Evolutionary conservation across 2,113 vertebrate species (phyloP), one percentile per base, ranked within the genome.

Genomic region (Nycticorax nycticorax): DNA sequence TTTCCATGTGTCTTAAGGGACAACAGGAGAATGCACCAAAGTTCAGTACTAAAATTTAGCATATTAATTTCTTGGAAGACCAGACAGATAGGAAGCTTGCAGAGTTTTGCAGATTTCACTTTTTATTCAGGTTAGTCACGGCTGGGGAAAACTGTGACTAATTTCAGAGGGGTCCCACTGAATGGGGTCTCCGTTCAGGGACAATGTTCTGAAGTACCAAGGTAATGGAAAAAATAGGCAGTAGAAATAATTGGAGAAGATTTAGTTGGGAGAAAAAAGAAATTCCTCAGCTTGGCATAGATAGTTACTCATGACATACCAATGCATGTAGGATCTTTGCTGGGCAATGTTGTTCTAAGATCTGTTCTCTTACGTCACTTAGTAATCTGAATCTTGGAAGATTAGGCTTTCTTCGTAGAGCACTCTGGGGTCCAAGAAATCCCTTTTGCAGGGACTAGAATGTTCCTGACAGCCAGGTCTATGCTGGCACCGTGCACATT

Each of bases 401-500:
- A 27, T 76, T 23, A 39, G 11, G 2, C 22, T 50, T 68, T 78
- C 60, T 48, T 66, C 6, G 1, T 9, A 60, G 35, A 45, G 37
- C 8, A 9, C 35, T 69, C 9, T 76, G 18, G 23, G 55, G 50
- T 23, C 10, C 12, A 24, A 35, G 33, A 20, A 66, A 57, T 39
- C 48, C 32, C 19, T 63, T 87, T 33, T 37, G 12, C 35, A 37
- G 57, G 11, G 32, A 37, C 32, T 33, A 3, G 28, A 10, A 43
- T 23, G 32, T 8, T 68, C 8, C 48, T 57, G 48, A 81, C 23
- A 37, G 21, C 27, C 62, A 64, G 37, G 62, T 56, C 33, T 1
- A 0, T 37, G 16, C 48, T 75, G 62, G 32, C 53, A 85, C 35
- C 0, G 0, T 13, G 47, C 14, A 5, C 2, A 2, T 47, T 39